A percentile compares a stretch with the other conserved stretches of the same genome.
phyloP scores from a whole-genome alignment of 2,888 invertebrate genomes.

The Pyrocoelia pectoralis region DNA sequence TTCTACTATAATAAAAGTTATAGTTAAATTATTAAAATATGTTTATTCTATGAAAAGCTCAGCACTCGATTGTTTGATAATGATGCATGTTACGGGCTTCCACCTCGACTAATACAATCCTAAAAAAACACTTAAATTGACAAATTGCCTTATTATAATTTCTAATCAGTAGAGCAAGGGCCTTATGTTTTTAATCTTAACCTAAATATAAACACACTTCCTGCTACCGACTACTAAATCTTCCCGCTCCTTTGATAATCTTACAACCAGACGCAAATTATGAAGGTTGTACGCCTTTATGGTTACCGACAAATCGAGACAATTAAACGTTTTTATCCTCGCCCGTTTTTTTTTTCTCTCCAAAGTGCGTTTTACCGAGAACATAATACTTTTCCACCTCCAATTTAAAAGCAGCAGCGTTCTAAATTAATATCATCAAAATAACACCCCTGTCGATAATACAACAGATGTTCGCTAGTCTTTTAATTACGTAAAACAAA shows the following conservation, averaged over 20 bases:
- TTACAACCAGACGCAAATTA: conserved; percentile 50
- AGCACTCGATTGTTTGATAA: background rate
- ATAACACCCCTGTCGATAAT: conserved; percentile 49
- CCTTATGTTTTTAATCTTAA: conserved; percentile 44
- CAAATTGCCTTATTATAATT: conserved; percentile 59
- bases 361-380: conserved; percentile 4
- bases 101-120: background rate
- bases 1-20: background rate
- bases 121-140: conserved; percentile 53
- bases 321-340: conserved; percentile 1
- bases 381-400: conserved; percentile 39
- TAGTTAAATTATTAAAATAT: background rate
- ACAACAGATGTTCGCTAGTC: conserved; percentile 51
- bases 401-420: conserved; percentile 52
- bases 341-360: background rate
- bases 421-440: conserved; percentile 48
- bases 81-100: background rate
- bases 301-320: conserved; percentile 31
- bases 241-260: conserved; percentile 48
- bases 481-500: conserved; percentile 53
- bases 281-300: conserved; percentile 39
- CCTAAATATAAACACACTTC: conserved; percentile 53
- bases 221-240: conserved; percentile 50
- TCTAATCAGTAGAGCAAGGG: conserved; percentile 50
- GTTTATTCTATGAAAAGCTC: conserved; percentile 1